Evolutionary conservation across 2,797 vertebrate genomes (phyloP), one percentile per base, ranked within the genome.

Genomic region (Triplophysa yarkandensis): DNA sequence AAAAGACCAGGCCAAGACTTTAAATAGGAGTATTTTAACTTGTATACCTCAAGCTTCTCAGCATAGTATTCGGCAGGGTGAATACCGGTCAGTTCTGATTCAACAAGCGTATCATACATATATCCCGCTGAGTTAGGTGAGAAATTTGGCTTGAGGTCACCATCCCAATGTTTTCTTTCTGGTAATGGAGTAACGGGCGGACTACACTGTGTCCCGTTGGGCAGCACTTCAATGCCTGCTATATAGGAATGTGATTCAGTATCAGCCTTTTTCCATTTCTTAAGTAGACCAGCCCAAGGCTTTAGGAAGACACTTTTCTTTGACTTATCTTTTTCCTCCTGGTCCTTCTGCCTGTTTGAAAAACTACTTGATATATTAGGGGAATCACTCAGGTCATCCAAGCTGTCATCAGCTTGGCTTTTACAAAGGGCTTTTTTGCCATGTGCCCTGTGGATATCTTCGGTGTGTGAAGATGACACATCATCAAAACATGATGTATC

Each of bases 1-100:
- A 94, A 89, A 69, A 94, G 80, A 6, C 92, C 93, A 0, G 85
- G 91, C 90, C 92, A 91, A 0, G 93, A 93, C n/a, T 92, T 93
- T 81, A 92, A 43, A 74, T 92, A 92, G 4, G 89, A 85, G 50
- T 93, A 93, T 65, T 87, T 90, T 74, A 76, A 83, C 19, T 87
- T 79, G 2, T 92, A 92, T 2, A 82, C 86, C 74, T 90, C 89
- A 74, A 91, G 48, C 83, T 91, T 92, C 76, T 89, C 88, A 2
- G 89, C 86, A 0, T 93, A 93, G 52, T 90, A 88, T 71, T 92
- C 84, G 7, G 87, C 86, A 6, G 87, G 84, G 55, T 89, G 85
- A 79, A 90, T 84, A 41, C 85, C 83, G 16, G 86, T 88, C 52
- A 89, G 83, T 0, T 89, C 50, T 0, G 89, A 89, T 1, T 88